Evolutionary conservation across 1,140 invertebrate genomes (phyloP).

Genomic region (Lordiphosa clarofinis): DNA sequence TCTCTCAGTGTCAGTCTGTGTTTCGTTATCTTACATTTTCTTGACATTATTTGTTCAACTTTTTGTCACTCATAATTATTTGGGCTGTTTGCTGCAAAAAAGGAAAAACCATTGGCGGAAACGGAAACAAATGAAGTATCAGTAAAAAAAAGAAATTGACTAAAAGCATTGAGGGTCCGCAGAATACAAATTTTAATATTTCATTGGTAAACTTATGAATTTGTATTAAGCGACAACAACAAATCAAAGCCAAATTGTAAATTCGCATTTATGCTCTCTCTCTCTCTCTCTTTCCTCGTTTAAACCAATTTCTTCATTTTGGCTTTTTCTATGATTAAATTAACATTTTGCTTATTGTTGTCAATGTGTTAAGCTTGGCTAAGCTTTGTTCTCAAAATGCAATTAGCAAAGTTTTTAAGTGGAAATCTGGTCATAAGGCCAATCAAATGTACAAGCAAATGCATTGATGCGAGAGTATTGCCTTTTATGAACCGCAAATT

Average conservation of each 20-base stretch:
- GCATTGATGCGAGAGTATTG: slow-evolving; percentile 39
- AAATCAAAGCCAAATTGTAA: slow-evolving; percentile 23
- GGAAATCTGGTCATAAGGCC: slow-evolving; percentile 41
- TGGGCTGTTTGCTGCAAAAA: too few relatives aligned
- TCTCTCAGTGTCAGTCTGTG: slow-evolving; percentile 12
- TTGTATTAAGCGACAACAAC: slow-evolving; percentile 50
- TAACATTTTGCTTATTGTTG: slow-evolving; percentile 64
- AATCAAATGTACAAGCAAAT: slow-evolving; percentile 28
- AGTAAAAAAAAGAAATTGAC: slow-evolving; percentile 55
- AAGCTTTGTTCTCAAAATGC: slow-evolving; percentile 26
- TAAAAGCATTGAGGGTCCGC: slow-evolving; percentile 28
- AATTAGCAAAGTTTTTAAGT: slow-evolving; percentile 51
- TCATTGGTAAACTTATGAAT: slow-evolving; percentile 68
- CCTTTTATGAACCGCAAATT: slow-evolving; percentile 2
- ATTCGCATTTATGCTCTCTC: too few relatives aligned
- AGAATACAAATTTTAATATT: slow-evolving; percentile 57
- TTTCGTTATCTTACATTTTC: slow-evolving; percentile 29
- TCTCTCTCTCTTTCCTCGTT: slow-evolving; percentile 56
- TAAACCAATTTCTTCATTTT: slow-evolving; percentile 42
- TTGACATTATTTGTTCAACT: slow-evolving; percentile 65
- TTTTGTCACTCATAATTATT: slow-evolving; percentile 76
- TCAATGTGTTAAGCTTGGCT: slow-evolving; percentile 41
- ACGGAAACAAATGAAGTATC: slow-evolving; percentile 73
- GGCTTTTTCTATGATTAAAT: slow-evolving; percentile 60
- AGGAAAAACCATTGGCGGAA: slow-evolving; percentile 58